Conservation (phyloP, 2,797 vertebrate genomes). For the Eidolon dupreanum region DNA sequence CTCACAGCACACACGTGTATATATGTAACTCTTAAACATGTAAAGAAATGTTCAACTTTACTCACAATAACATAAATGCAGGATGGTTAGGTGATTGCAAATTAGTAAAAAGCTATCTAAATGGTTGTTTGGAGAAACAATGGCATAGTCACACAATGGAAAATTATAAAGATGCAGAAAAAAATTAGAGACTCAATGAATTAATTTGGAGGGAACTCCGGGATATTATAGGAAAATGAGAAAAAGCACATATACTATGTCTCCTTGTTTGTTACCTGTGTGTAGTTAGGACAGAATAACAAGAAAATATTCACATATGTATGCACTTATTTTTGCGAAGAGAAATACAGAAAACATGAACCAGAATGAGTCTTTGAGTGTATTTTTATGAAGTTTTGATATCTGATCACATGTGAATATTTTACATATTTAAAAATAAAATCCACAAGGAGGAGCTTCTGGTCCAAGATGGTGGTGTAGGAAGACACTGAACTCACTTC, state of each 20-base stretch:
- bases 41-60: not conserved
- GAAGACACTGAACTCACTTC: not conserved
- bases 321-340: not conserved
- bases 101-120: not conserved
- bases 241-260: not conserved
- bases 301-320: not conserved
- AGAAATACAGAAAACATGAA: not conserved
- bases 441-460: not conserved
- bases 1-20: not conserved
- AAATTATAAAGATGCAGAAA: not conserved
- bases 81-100: not conserved
- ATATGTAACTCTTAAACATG: not conserved
- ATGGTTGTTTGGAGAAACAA: not conserved
- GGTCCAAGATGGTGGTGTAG: not conserved
- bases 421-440: not conserved
- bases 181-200: not conserved
- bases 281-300: not conserved
- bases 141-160: not conserved
- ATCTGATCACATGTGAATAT: not conserved
- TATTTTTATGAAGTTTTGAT: not conserved
- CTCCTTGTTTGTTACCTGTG: not conserved
- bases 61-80: not conserved
- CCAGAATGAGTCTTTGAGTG: not conserved
- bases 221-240: not conserved
- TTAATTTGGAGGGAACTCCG: not conserved